Conservation (phyloP, 2,797 vertebrate species). For the Enteromius afrohamiltoni region DNA sequence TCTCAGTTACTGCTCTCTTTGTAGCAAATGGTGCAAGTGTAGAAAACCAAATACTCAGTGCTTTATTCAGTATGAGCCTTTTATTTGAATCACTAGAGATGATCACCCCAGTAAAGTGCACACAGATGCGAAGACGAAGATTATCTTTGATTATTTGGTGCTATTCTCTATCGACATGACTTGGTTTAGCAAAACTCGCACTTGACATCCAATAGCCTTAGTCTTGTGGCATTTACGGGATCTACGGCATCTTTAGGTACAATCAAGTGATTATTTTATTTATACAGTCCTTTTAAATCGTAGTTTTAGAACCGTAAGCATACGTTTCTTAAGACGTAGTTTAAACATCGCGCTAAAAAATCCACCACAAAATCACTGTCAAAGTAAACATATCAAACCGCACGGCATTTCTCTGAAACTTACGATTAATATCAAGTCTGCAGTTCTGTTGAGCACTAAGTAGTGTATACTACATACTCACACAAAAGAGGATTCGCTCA, state of each 20-base stretch:
- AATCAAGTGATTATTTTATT: constrained; percentile 18
- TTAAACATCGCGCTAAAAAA: background rate
- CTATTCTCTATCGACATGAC: constrained; percentile 66
- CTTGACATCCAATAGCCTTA: constrained; percentile 56
- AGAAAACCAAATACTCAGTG: constrained; percentile 76
- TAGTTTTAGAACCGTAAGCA: constrained; percentile 4
- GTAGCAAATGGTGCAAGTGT: constrained; percentile 71
- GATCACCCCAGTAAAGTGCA: constrained; percentile 37
- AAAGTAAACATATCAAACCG: constrained; percentile 19
- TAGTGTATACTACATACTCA: constrained; percentile 5
- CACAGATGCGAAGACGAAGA: constrained; percentile 34
- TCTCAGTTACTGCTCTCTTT: constrained; percentile 55
- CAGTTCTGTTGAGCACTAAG: background rate
- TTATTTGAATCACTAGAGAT: constrained; percentile 51
- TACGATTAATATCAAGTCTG: background rate
- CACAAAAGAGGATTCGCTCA: constrained; percentile 32
- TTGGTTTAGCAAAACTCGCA: constrained; percentile 47
- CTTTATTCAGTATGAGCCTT: constrained; percentile 68
- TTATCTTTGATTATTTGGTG: constrained; percentile 69
- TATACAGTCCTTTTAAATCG: background rate
- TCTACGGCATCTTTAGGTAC: constrained; percentile 43
- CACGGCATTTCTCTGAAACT: background rate
- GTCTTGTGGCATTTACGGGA: constrained; percentile 37
- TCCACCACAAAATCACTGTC: background rate
- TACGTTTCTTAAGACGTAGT: background rate